Base-by-base conservation (phyloP, 2,113 vertebrate species). In the Gymnobelideus leadbeateri region DNA sequence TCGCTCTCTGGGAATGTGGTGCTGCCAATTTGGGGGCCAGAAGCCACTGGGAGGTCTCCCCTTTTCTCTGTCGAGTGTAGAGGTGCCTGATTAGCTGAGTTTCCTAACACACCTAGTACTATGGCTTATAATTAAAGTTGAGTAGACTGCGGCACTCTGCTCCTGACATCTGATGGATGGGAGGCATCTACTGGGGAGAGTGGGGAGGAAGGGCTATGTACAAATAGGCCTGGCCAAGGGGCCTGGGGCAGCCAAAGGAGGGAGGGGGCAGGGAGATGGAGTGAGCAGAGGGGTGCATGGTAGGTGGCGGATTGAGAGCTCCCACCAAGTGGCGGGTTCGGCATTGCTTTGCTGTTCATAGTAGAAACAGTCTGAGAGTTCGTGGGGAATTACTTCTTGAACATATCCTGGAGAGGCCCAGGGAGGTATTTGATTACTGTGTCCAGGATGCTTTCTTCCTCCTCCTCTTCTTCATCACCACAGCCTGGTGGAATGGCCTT, bases 361-460 rank as follows among this genome's bases (percentile, higher is more conserved):
- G 19, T 51, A 92, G 93, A 96, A 95, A 95, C 97, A 98, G 97
- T 96, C 94, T 97, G 96, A 97, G 97, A 98, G 98, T 97, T 97
- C 98, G 97, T 57, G 12, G 53, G 77, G 55, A 92, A 77, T 98
- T 99, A 99, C 99, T 99, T 99, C 98, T 99, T 99, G 98, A 99
- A 99, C 99, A 99, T 99, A 98, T 99, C 99, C 98, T 99, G 99
- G 97, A 99, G 99, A 2, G 99, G 99, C 28, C 99, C 99, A 0
- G 99, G 99, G 97, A 99, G 99, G 98, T 99, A 99, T 98, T 99
- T 99, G 98, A 99, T 99, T 98, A 99, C 99, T 91, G 99, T 99
- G 96, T 99, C 99, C 98, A 99, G 98, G 97, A 99, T 99, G 98
- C 99, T 99, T 95, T 99, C 99, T 21, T 99, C 99, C 92, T 99